A percentile compares a stretch with the other conserved stretches of the same genome.
Conservation (phyloP, 2,888 invertebrate genomes). For the Elmis aenea region DNA sequence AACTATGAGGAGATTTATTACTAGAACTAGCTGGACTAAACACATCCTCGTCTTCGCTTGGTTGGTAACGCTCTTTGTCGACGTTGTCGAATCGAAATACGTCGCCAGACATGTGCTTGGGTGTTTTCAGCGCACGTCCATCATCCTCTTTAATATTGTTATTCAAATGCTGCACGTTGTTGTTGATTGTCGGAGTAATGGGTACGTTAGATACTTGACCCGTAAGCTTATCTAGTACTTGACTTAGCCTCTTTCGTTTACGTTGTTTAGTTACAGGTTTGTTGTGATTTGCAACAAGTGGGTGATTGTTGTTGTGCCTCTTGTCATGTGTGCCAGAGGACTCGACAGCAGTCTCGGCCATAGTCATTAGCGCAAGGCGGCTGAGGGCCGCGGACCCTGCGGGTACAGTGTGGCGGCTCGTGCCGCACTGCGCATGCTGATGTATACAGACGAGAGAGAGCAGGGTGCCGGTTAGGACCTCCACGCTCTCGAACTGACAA, state of each 20-base stretch:
- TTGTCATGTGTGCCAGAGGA: slow-evolving; percentile 47
- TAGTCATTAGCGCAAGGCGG: slow-evolving; percentile 61
- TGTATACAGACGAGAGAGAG: slow-evolving; percentile 7
- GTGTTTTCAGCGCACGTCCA: slow-evolving; percentile 31
- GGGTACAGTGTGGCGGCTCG: slow-evolving; percentile 18
- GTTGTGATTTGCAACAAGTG: slow-evolving; percentile 58
- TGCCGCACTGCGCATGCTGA: slow-evolving; percentile 30
- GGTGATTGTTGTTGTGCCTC: slow-evolving; percentile 52
- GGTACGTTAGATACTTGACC: slow-evolving; percentile 40
- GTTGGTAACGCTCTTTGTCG: slow-evolving; percentile 39
- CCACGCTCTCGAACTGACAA: slow-evolving; percentile 7
- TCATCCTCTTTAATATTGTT: slow-evolving; percentile 38
- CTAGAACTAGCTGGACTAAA: slow-evolving; percentile 55
- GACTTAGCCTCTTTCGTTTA: slow-evolving; percentile 74
- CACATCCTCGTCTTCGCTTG: slow-evolving; percentile 55
- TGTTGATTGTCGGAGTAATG: slow-evolving; percentile 43
- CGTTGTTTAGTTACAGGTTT: slow-evolving; percentile 60
- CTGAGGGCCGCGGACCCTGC: slow-evolving; percentile 54
- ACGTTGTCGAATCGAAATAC: slow-evolving; percentile 52
- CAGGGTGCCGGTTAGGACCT: slow-evolving; percentile 11
- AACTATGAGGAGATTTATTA: slow-evolving; percentile 53
- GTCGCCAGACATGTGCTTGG: slow-evolving; percentile 44
- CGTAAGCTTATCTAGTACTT: slow-evolving; percentile 71
- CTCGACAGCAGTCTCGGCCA: slow-evolving; percentile 63
- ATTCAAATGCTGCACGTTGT: slow-evolving; percentile 47